A percentile compares a stretch with the other conserved stretches of the same genome.
Evolutionary conservation across 2,888 invertebrate genomes (phyloP).

Genomic region (Myathropa florea): DNA sequence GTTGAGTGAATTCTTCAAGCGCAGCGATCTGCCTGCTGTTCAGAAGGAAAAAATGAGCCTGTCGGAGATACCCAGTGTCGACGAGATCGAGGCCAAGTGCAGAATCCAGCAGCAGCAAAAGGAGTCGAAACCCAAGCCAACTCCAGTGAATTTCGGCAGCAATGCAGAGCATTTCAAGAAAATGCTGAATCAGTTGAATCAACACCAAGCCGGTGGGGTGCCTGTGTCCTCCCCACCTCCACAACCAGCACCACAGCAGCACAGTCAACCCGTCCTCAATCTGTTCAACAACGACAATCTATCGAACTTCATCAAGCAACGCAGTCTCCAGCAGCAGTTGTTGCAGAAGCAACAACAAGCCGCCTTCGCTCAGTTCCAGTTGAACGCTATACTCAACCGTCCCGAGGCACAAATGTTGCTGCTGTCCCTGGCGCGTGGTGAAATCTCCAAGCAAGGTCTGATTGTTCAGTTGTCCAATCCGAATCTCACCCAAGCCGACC

Average conservation of each 20-base stretch:
- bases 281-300: constrained; percentile 76
- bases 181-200: constrained; percentile 74
- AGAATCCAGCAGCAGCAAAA: constrained; percentile 74
- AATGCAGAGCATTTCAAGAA: constrained; percentile 77
- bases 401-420: constrained; percentile 77
- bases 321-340: constrained; percentile 74
- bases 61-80: constrained; percentile 76
- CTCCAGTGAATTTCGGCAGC: constrained; percentile 59
- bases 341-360: constrained; percentile 78
- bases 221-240: background rate
- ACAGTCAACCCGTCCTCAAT: constrained; percentile 63
- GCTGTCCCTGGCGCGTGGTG: constrained; percentile 78
- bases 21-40: constrained; percentile 27
- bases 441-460: constrained; percentile 78
- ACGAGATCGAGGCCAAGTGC: constrained; percentile 79
- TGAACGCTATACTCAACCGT: constrained; percentile 77
- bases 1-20: constrained; percentile 78
- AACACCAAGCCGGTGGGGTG: constrained; percentile 25
- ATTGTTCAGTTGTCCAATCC: constrained; percentile 78
- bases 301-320: constrained; percentile 77
- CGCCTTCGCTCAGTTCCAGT: constrained; percentile 77
- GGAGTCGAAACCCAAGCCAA: constrained; percentile 72
- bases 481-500: constrained; percentile 76
- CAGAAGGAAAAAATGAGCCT: constrained; percentile 61
- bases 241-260: background rate